A percentile compares a stretch with the other conserved stretches of the same genome.
phyloP scores from a whole-genome alignment of 2,888 invertebrate genomes.

The Dryadula phaetusa region DNA sequence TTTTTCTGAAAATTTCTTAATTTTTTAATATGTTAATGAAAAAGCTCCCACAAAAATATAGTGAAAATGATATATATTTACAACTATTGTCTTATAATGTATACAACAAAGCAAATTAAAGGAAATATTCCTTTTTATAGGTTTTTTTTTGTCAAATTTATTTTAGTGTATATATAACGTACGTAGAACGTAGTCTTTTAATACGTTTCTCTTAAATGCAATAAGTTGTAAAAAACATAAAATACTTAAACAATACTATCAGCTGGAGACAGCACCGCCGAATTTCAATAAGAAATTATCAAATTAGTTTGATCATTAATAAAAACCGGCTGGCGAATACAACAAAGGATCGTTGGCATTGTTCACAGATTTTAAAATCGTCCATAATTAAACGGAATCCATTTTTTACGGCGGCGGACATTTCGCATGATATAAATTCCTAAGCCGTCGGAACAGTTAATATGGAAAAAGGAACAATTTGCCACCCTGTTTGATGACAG shows the following conservation, averaged over 20 bases:
- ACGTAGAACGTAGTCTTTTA: background rate
- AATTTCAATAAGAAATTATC: slow-evolving; percentile 79
- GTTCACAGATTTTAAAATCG: slow-evolving; percentile 84
- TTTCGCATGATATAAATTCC: slow-evolving; percentile 80
- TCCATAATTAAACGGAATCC: slow-evolving; percentile 83
- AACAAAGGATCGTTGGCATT: slow-evolving; percentile 80
- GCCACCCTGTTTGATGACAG: slow-evolving; percentile 70
- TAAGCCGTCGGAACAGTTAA: slow-evolving; percentile 60
- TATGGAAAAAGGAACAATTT: slow-evolving; percentile 71
- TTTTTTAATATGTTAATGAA: too few relatives aligned
- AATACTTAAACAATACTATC: slow-evolving; percentile 47
- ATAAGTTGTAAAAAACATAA: background rate
- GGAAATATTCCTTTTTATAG: too few relatives aligned
- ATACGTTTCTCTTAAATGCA: background rate
- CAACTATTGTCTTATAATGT: too few relatives aligned
- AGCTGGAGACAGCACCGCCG: slow-evolving; percentile 54
- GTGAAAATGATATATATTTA: too few relatives aligned
- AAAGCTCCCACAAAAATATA: too few relatives aligned
- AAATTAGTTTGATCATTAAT: slow-evolving; percentile 74
- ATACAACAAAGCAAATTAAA: too few relatives aligned
- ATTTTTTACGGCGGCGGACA: slow-evolving; percentile 67
- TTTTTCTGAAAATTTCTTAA: too few relatives aligned
- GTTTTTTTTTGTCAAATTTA: too few relatives aligned
- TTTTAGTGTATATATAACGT: too few relatives aligned
- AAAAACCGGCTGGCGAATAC: slow-evolving; percentile 67